Evolutionary conservation across 2,888 invertebrate genomes (phyloP).

Genomic region (Drosophila anomelani): DNA sequence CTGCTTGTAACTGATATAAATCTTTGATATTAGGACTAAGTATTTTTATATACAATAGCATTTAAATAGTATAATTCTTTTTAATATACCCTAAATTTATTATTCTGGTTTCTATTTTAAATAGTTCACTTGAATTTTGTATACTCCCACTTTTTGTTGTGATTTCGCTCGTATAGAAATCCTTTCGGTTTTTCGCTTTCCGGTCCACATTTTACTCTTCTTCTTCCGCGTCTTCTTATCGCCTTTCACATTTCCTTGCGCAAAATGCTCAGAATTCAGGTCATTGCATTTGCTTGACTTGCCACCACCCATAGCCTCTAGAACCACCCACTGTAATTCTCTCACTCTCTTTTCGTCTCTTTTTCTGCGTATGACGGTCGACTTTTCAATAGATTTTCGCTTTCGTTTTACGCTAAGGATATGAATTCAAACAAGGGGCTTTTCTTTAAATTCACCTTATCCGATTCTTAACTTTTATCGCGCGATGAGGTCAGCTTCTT

Average conservation of each 20-base stretch:
- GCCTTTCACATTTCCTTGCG: slow-evolving; percentile 52
- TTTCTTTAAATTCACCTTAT: slow-evolving; percentile 11
- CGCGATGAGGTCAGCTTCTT: slow-evolving; percentile 21
- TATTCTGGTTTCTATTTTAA: neutral
- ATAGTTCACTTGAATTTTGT: neutral
- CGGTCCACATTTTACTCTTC: slow-evolving; percentile 18
- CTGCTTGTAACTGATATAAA: no score
- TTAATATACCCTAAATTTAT: neutral
- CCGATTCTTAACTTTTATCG: slow-evolving; percentile 12
- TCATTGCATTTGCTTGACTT: slow-evolving; percentile 75
- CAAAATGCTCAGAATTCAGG: slow-evolving; percentile 73
- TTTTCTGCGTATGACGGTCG: slow-evolving; percentile 38
- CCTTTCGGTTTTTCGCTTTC: slow-evolving; percentile 15
- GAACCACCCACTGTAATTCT: slow-evolving; percentile 1
- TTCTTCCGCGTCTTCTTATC: slow-evolving; percentile 38
- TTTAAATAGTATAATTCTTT: neutral
- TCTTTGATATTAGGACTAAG: neutral
- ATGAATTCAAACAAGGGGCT: neutral
- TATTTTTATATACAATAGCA: neutral
- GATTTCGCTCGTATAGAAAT: neutral
- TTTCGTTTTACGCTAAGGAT: slow-evolving; percentile 51
- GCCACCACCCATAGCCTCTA: slow-evolving; percentile 39
- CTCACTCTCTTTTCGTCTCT: slow-evolving; percentile 12
- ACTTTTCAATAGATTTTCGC: slow-evolving; percentile 62
- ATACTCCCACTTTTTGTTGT: neutral